phyloP scores from a whole-genome alignment of 2,888 invertebrate genomes.

The Pantelozetes paolii region DNA sequence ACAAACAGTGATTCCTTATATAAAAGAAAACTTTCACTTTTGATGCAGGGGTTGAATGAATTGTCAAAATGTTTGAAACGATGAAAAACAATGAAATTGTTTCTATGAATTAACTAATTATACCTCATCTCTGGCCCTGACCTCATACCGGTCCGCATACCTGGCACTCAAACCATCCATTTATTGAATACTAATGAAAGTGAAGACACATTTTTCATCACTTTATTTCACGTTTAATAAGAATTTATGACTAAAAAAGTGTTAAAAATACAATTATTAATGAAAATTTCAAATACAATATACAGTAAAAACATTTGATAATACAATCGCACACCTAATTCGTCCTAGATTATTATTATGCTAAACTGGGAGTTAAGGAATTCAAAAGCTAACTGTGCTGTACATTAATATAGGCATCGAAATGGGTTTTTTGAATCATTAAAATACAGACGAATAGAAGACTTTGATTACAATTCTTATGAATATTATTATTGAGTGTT shows the following conservation, averaged over 20 bases:
- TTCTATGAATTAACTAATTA: neutral
- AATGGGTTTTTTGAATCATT: neutral
- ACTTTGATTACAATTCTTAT: neutral
- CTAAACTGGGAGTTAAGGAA: constrained; percentile 17
- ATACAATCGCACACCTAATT: constrained; percentile 11
- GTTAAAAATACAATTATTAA: neutral
- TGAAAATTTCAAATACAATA: neutral
- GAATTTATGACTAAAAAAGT: neutral
- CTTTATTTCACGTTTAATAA: neutral
- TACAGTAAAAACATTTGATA: neutral
- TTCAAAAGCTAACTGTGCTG: neutral
- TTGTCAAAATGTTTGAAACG: neutral
- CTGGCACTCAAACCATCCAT: neutral
- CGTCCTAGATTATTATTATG: constrained; percentile 27
- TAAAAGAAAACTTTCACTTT: neutral
- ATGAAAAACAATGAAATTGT: neutral
- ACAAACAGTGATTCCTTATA: neutral
- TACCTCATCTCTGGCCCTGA: constrained; percentile 9
- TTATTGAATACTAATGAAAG: neutral
- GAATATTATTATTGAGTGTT: too few relatives aligned
- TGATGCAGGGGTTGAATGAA: constrained; percentile 26
- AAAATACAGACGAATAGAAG: neutral
- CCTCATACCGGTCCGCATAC: neutral
- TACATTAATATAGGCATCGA: neutral
- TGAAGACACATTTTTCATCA: constrained; percentile 5